phyloP scores from a whole-genome alignment of 2,888 invertebrate species.

The Sminthurinus aureus region DNA sequence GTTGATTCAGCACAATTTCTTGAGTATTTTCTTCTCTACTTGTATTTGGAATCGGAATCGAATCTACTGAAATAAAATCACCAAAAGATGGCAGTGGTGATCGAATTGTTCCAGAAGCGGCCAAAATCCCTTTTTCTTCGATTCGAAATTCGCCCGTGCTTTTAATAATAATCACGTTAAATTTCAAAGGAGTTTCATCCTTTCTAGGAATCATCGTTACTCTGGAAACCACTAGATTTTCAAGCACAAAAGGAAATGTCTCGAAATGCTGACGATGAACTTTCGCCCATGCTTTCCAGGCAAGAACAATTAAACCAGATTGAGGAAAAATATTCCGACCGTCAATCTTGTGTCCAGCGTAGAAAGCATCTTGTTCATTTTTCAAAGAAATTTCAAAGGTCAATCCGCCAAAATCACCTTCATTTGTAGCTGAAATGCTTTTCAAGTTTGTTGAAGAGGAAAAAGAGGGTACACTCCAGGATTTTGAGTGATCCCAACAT shows the following conservation, averaged over 20 bases:
- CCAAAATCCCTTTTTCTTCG: constrained; percentile 62
- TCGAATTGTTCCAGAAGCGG: constrained; percentile 62
- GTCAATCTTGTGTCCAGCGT: constrained; percentile 84
- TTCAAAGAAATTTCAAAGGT: constrained; percentile 29
- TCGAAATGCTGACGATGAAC: constrained; percentile 72
- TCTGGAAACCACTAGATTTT: constrained; percentile 81
- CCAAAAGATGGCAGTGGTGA: no score
- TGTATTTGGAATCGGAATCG: no score
- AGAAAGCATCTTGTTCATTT: constrained; percentile 75
- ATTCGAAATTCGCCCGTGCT: constrained; percentile 71
- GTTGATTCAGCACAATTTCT: no score
- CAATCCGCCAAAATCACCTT: constrained; percentile 16
- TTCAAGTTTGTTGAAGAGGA: no score
- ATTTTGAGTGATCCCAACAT: no score
- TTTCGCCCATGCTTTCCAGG: constrained; percentile 80
- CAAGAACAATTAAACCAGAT: constrained; percentile 86
- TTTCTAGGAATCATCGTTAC: constrained; percentile 82
- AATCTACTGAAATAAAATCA: no score
- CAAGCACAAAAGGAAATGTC: constrained; percentile 81
- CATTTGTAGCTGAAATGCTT: no score
- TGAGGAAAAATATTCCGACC: constrained; percentile 93
- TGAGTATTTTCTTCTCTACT: no score
- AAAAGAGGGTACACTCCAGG: no score
- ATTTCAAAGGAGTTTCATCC: constrained; percentile 72
- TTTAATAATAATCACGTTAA: constrained; percentile 81